Evolutionary conservation across 2,888 invertebrate species (phyloP).

Genomic region (Epistrophe grossulariae): DNA sequence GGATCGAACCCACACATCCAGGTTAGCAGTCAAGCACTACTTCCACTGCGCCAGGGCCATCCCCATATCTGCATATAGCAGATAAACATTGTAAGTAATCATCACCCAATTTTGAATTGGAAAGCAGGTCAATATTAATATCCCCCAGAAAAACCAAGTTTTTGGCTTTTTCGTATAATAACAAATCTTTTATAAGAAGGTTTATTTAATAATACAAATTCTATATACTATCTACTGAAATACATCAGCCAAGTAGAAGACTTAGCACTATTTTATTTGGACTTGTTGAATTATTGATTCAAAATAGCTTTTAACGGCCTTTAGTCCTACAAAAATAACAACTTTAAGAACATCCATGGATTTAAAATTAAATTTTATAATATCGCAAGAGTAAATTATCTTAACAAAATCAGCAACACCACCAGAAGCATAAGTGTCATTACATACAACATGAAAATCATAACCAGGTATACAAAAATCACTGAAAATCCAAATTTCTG

Average conservation of each 20-base stretch:
- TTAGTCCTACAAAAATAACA: not conserved
- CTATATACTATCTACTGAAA: not conserved
- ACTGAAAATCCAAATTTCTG: conserved; percentile 23
- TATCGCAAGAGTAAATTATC: not conserved
- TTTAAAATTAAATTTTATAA: not conserved
- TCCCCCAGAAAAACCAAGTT: not conserved
- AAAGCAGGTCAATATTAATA: conserved; percentile 22
- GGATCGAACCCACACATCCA: too few relatives aligned
- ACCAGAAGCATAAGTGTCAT: conserved; percentile 11
- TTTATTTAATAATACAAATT: not conserved
- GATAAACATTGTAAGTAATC: not conserved
- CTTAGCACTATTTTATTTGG: too few relatives aligned
- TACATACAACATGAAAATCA: conserved; percentile 13
- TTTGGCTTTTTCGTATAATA: not conserved
- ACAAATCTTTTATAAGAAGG: not conserved
- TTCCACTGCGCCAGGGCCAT: too few relatives aligned
- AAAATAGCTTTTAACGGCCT: too few relatives aligned
- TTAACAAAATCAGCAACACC: conserved; percentile 7
- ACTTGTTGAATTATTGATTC: too few relatives aligned
- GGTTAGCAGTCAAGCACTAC: too few relatives aligned
- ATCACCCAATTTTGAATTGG: not conserved
- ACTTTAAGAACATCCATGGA: not conserved
- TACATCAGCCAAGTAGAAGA: too few relatives aligned
- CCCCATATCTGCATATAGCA: too few relatives aligned
- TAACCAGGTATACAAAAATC: conserved; percentile 25